Base-by-base conservation (phyloP, 1,140 invertebrate species). In the Antheraea pernyi region DNA sequence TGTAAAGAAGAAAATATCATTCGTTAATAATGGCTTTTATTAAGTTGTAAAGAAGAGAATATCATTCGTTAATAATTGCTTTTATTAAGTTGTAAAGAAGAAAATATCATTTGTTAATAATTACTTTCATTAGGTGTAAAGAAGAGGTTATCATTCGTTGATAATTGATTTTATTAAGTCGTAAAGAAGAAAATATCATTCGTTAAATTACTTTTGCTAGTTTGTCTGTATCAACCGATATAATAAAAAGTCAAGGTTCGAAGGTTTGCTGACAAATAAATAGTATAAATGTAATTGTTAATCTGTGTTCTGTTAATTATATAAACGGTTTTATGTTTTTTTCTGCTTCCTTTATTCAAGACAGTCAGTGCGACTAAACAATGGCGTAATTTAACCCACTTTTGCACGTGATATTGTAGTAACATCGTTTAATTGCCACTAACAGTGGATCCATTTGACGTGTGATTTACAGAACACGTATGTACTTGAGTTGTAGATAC, bases 361-460 rank as follows among this genome's bases (percentile, higher is more conserved):
- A 9, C 59, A n/a, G n/a, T 61, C 36, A 30, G 13, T 39, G 46
- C 22, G 8, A 30, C 36, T 42, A 61, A 72, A 74, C 74, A 76
- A 76, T 72, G 48, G 69, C 60, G 69, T 42, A 68, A 69, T 75
- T 73, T 69, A 68, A 69, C 59, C 65, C 42, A 73, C 46, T 70
- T 67, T 72, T 75, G 64, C 77, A 73, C 77, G 77, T 71, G 72
- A 16, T 53, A 13, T 62, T 53, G 36, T 37, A 36, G 59, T 74
- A 48, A 48, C 64, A 65, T 65, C 74, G 58, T 73, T 62, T 76
- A 78, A 76, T 78, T 81, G 79, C 65, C 60, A 39, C 73, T 72
- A 77, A 80, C 75, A 77, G 76, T 70, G 73, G 75, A 66, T n/a
- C 65, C 68, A 18, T 19, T 60, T 64, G 71, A 68, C 70, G 68